Percentiles rank a stretch among this genome's conserved stretches.
Evolutionary conservation across 2,797 vertebrate species (phyloP).

Genomic region (Steatocranus sp.): DNA sequence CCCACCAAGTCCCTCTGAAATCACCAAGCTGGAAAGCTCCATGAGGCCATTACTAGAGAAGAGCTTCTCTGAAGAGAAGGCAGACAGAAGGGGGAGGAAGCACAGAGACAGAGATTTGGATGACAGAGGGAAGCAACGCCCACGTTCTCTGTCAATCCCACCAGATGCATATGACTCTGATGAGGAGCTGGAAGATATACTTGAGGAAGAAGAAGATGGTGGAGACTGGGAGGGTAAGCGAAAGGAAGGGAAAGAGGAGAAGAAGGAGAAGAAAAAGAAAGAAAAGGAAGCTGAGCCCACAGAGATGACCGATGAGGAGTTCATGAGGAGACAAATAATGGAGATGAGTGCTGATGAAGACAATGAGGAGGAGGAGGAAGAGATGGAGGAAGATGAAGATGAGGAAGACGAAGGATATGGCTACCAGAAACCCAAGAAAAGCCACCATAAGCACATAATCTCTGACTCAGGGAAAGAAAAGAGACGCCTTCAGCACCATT

Average conservation of each 20-base stretch:
- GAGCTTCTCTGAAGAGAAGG: conserved; percentile 72
- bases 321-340: conserved; percentile 95
- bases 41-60: conserved; percentile 88
- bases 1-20: conserved; percentile 90
- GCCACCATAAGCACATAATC: conserved; percentile 78
- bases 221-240: conserved; percentile 85
- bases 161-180: conserved; percentile 93
- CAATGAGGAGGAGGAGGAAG: conserved; percentile 73
- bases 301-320: conserved; percentile 90
- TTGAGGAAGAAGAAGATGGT: conserved; percentile 90
- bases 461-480: conserved; percentile 87
- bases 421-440: conserved; percentile 79
- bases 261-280: conserved; percentile 82
- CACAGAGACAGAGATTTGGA: conserved; percentile 75
- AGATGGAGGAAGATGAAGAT: conserved; percentile 74
- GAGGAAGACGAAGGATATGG: conserved; percentile 82
- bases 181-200: conserved; percentile 91
- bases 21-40: conserved; percentile 91
- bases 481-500: conserved; percentile 84
- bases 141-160: conserved; percentile 89
- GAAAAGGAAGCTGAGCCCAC: conserved; percentile 74
- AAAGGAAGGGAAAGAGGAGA: conserved; percentile 82
- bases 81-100: conserved; percentile 72
- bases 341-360: conserved; percentile 99
- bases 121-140: conserved; percentile 84